phyloP scores from a whole-genome alignment of 1,140 invertebrate genomes.

The Aphidius ervi region DNA sequence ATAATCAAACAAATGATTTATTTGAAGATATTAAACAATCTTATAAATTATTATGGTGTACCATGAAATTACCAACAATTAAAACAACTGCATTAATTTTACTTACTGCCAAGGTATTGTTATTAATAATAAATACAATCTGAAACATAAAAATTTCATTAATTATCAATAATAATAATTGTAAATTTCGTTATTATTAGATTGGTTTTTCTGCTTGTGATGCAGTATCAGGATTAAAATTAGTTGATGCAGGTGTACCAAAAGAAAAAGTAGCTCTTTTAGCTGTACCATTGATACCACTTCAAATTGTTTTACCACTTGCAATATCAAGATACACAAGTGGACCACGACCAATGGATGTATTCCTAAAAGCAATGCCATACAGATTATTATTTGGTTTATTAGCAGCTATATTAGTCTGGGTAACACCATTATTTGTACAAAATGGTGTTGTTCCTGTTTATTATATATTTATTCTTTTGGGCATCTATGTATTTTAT shows the following conservation, averaged over 20 bases:
- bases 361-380: slow-evolving; percentile 88
- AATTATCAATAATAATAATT: neutral
- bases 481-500: slow-evolving; percentile 81
- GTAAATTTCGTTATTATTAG: slow-evolving; percentile 35
- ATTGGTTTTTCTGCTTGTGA: slow-evolving; percentile 96
- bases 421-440: slow-evolving; percentile 72
- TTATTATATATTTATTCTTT: slow-evolving; percentile 76
- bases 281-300: slow-evolving; percentile 85
- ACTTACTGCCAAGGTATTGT: slow-evolving; percentile 83
- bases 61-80: slow-evolving; percentile 80
- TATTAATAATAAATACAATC: neutral
- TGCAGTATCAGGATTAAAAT: slow-evolving; percentile 88
- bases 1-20: slow-evolving; percentile 51
- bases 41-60: slow-evolving; percentile 79
- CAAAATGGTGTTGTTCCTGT: slow-evolving; percentile 65
- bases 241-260: slow-evolving; percentile 92
- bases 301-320: slow-evolving; percentile 92
- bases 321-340: slow-evolving; percentile 82
- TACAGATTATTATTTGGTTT: slow-evolving; percentile 82
- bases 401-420: slow-evolving; percentile 78
- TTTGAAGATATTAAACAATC: slow-evolving; percentile 70
- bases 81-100: slow-evolving; percentile 73
- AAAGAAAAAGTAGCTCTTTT: slow-evolving; percentile 92
- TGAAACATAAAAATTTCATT: neutral
- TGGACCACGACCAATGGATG: slow-evolving; percentile 80